Conservation (phyloP, 2,797 vertebrate species). For the Eleutherodactylus coqui region DNA sequence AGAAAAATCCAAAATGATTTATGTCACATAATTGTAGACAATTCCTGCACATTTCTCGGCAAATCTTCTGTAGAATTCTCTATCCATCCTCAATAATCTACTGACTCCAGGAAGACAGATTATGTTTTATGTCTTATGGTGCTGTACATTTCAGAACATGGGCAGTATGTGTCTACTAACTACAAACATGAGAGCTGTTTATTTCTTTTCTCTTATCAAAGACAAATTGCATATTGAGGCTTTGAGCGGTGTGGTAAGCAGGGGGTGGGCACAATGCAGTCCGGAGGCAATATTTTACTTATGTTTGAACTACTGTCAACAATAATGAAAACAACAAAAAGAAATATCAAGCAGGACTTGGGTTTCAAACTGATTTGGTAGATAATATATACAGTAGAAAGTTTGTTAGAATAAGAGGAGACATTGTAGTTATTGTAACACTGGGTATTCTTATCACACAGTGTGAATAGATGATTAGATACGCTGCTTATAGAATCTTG, state of each 20-base stretch:
- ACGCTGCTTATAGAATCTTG: not conserved
- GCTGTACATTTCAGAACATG: slow-evolving; percentile 45
- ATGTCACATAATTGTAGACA: not conserved
- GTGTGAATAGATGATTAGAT: slow-evolving; percentile 37
- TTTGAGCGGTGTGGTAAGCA: slow-evolving; percentile 55
- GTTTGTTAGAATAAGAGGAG: slow-evolving; percentile 52
- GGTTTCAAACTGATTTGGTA: slow-evolving; percentile 49
- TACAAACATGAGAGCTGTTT: slow-evolving; percentile 52
- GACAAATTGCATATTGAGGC: slow-evolving; percentile 52
- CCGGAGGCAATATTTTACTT: slow-evolving; percentile 60
- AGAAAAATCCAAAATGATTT: not conserved
- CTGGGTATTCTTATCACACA: slow-evolving; percentile 41
- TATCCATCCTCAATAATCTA: slow-evolving; percentile 15
- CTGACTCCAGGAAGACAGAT: slow-evolving; percentile 43
- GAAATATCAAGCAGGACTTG: slow-evolving; percentile 47
- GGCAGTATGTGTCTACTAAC: slow-evolving; percentile 51
- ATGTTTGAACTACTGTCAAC: slow-evolving; percentile 61
- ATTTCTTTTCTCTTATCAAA: slow-evolving; percentile 45
- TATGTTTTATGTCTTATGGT: slow-evolving; percentile 45
- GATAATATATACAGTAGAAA: slow-evolving; percentile 56
- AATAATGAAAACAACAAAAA: slow-evolving; percentile 60
- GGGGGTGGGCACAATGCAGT: slow-evolving; percentile 56
- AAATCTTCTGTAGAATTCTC: slow-evolving; percentile 9
- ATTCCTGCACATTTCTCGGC: not conserved
- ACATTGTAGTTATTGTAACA: slow-evolving; percentile 44